Base-by-base conservation (phyloP, 2,113 vertebrate species). In the Xyliphius kryptos region DNA sequence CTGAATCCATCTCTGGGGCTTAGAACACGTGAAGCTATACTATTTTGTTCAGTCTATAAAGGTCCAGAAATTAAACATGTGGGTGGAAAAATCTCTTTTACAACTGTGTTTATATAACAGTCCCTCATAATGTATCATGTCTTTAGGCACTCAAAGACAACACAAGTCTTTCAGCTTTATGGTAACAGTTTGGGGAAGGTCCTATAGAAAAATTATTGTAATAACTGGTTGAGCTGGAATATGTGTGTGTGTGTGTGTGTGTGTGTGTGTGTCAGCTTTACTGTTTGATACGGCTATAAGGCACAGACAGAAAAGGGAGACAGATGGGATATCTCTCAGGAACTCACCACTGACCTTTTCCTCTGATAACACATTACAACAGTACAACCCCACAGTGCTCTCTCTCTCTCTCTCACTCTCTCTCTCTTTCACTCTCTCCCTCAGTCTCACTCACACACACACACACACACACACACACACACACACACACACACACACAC, bases 341-440 rank as follows among this genome's bases (percentile, higher is more conserved):
- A 75, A 79, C 73, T 75, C 66, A 66, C 60, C 38, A 51, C 68
- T 84, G 82, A 82, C 83, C 82, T 85, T 85, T 85, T 72, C 74
- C 76, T 83, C 71, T 83, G 83, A 85, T 83, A 81, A 78, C 78
- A 85, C 79, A 85, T 85, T 83, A 85, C 79, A 80, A 61, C 49
- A 70, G 68, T 65, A 65, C 68, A 65, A 70, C 41, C 40, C 54
- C 63, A 66, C 43, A 41, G 26, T 49, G 13, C 46, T 49, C 53
- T 14, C 11, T 14, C 55, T 62, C 46, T 36, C 55, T 43, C 55
- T 43, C 55, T 44, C 37, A 22, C 17, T 38, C 19, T 21, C 43
- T 32, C 22, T 48, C 16, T 32, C 21, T 53, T n/a, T n/a, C n/a
- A n/a, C n/a, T n/a, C n/a, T n/a, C n/a, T n/a, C n/a, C n/a, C n/a